These are phyloP conservation scores for Eudyptes chrysolophus DNA, from an alignment of 2,113 vertebrate genomes.

Conservation along the genomic window DNA sequence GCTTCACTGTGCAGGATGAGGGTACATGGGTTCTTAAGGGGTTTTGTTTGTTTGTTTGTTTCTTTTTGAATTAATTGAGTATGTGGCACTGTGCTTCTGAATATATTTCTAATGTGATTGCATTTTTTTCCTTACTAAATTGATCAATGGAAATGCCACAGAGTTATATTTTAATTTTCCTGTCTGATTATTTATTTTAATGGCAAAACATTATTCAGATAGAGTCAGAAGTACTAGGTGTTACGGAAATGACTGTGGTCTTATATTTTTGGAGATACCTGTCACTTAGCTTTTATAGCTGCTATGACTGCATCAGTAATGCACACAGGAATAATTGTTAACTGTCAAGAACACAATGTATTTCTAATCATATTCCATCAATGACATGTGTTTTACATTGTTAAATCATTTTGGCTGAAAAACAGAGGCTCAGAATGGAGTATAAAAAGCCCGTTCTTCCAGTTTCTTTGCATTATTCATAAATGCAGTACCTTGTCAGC, in stretches of 20 bases:
- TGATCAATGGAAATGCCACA: neutral
- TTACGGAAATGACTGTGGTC: neutral
- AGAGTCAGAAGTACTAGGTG: neutral
- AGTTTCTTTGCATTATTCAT: constrained; percentile 79
- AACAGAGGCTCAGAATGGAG: constrained; percentile 64
- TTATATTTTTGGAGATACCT: constrained; percentile 29
- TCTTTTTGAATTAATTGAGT: neutral
- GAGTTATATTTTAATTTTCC: neutral
- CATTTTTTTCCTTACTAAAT: neutral
- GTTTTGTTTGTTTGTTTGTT: neutral
- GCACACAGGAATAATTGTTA: constrained; percentile 70
- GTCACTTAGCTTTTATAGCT: constrained; percentile 33
- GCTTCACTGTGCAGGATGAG: neutral
- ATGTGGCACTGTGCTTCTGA: neutral
- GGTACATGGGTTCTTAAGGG: neutral
- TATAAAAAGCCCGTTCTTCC: constrained; percentile 67
- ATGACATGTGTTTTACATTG: constrained; percentile 73
- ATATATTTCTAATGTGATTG: neutral
- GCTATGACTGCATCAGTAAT: constrained; percentile 29
- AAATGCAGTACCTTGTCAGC: constrained; percentile 66
- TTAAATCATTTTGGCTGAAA: constrained; percentile 71
- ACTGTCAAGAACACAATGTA: constrained; percentile 69
- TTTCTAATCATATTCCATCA: constrained; percentile 75
- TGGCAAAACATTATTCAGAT: neutral
- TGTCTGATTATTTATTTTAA: constrained; percentile 17